Conservation (phyloP, 37 sponge, comb jelly and placozoan species). For the Ephydatia muelleri region DNA sequence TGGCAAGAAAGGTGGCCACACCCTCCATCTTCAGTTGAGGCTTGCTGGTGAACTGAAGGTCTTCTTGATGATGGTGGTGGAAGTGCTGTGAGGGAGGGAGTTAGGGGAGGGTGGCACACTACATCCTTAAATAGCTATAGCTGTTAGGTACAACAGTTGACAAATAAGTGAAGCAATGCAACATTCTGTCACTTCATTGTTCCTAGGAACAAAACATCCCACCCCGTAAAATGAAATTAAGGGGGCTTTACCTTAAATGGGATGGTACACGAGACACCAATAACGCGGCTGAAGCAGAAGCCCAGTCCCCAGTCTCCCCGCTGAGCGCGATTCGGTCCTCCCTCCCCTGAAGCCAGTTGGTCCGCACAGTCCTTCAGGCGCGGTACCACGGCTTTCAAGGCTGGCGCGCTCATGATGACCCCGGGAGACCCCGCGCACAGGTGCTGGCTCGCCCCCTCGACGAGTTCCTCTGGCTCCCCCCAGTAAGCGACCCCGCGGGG, state of each 20-base stretch:
- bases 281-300: neutral
- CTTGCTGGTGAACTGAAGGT: neutral
- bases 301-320: neutral
- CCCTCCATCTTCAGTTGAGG: neutral
- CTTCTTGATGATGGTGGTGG: neutral
- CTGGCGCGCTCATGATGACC: constrained; percentile 51
- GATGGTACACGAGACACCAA: neutral
- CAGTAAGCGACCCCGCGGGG: constrained; percentile 44
- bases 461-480: constrained; percentile 28
- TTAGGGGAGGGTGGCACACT: neutral
- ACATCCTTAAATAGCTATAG: no score
- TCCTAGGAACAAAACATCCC: no score
- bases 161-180: no score
- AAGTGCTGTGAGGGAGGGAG: neutral
- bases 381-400: constrained; percentile 11
- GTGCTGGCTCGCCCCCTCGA: constrained; percentile 29
- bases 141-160: no score
- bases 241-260: neutral
- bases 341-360: neutral
- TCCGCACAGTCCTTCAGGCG: neutral
- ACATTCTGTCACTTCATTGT: no score
- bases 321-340: neutral
- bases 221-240: no score
- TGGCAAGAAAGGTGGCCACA: neutral
- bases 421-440: constrained; percentile 70